These are phyloP conservation scores for Sebastes minor DNA, from an alignment of 2,797 vertebrate species.

Conservation along the genomic window DNA sequence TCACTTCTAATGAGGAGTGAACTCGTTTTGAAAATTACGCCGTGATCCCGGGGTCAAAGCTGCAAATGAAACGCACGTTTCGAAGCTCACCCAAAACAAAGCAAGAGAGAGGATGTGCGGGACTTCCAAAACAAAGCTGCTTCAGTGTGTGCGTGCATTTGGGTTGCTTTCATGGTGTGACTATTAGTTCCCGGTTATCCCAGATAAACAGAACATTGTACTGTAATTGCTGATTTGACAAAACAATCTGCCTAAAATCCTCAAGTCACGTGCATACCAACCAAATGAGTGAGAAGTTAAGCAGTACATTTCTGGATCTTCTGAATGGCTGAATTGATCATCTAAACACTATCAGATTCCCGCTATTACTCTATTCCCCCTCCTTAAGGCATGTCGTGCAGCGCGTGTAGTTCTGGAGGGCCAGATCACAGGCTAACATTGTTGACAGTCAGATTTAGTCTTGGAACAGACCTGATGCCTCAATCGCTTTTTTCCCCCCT, in stretches of 20 bases:
- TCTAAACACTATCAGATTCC: slow-evolving; percentile 63
- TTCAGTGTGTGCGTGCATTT: neutral
- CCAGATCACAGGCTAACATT: slow-evolving; percentile 54
- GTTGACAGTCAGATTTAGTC: slow-evolving; percentile 68
- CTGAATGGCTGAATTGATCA: slow-evolving; percentile 40
- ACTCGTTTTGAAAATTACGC: slow-evolving; percentile 68
- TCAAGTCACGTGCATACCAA: slow-evolving; percentile 16
- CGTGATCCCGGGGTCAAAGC: slow-evolving; percentile 63
- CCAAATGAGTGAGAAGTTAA: slow-evolving; percentile 15
- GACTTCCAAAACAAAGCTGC: slow-evolving; percentile 44
- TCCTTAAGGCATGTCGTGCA: slow-evolving; percentile 39
- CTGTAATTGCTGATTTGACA: slow-evolving; percentile 36
- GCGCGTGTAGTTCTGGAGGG: slow-evolving; percentile 32
- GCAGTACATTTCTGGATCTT: slow-evolving; percentile 45
- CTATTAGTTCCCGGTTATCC: slow-evolving; percentile 26
- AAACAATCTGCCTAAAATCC: slow-evolving; percentile 29
- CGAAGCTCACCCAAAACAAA: slow-evolving; percentile 34
- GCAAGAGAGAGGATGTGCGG: slow-evolving; percentile 19
- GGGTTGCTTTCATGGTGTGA: slow-evolving; percentile 9
- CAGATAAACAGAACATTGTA: slow-evolving; percentile 23
- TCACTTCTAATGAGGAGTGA: slow-evolving; percentile 75
- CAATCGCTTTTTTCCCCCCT: slow-evolving; percentile 52
- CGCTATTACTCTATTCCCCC: slow-evolving; percentile 45
- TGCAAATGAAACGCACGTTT: slow-evolving; percentile 75
- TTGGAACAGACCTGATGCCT: slow-evolving; percentile 62